phyloP scores from a whole-genome alignment of 2,113 vertebrate species.

The Cheilinus undulatus region DNA sequence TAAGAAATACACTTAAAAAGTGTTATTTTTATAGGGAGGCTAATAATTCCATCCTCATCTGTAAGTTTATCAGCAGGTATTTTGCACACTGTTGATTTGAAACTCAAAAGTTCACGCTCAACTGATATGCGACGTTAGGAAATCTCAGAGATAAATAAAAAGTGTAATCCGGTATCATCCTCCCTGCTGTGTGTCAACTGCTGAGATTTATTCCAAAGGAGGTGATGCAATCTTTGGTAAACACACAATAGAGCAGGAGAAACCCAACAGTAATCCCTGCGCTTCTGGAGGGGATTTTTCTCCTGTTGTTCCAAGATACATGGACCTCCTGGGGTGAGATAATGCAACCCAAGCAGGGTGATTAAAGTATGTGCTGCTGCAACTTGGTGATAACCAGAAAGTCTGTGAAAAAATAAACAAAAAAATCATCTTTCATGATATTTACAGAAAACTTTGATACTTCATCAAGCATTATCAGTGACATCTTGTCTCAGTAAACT shows the following conservation, averaged over 20 bases:
- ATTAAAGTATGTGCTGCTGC: slow-evolving; percentile 45
- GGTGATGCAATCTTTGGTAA: slow-evolving; percentile 62
- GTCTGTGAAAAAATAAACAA: slow-evolving; percentile 14
- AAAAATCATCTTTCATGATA: background rate
- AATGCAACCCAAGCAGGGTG: slow-evolving; percentile 29
- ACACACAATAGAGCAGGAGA: slow-evolving; percentile 33
- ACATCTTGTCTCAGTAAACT: background rate
- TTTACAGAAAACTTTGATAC: slow-evolving; percentile 1
- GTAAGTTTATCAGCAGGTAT: slow-evolving; percentile 14
- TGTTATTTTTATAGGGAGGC: no score
- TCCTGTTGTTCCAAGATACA: slow-evolving; percentile 31
- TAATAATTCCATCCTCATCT: no score
- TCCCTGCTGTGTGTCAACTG: slow-evolving; percentile 36
- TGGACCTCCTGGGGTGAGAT: slow-evolving; percentile 39
- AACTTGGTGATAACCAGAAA: slow-evolving; percentile 39
- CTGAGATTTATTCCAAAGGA: slow-evolving; percentile 44
- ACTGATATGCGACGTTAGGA: slow-evolving; percentile 10
- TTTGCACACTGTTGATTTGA: background rate
- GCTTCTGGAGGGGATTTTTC: slow-evolving; percentile 60
- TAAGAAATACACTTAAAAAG: no score
- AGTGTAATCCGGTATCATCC: slow-evolving; percentile 40
- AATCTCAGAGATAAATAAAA: slow-evolving; percentile 35
- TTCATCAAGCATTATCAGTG: background rate
- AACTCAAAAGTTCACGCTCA: slow-evolving; percentile 33
- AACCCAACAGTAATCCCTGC: slow-evolving; percentile 42